Conservation (phyloP, 2,888 invertebrate genomes). For the Latheticus oryzae region DNA sequence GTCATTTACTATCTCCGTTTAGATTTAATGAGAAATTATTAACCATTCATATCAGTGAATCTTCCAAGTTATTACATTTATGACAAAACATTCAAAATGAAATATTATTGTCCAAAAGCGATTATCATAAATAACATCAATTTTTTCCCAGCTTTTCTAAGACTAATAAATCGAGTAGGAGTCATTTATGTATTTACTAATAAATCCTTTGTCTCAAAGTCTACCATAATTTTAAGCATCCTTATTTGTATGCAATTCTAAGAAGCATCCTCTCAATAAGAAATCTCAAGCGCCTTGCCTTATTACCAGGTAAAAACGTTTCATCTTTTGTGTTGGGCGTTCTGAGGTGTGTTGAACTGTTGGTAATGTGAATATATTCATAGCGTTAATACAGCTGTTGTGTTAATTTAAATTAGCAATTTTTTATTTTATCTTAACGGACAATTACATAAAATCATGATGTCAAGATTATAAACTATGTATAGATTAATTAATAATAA, state of each 20-base stretch:
- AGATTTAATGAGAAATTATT: slow-evolving; percentile 8
- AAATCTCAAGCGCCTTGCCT: slow-evolving; percentile 36
- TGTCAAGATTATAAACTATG: too few species aligned
- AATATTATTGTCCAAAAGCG: too few species aligned
- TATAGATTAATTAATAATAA: too few species aligned
- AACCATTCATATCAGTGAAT: too few species aligned
- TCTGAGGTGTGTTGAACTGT: slow-evolving; percentile 42
- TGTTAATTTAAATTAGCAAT: too few species aligned
- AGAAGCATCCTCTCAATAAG: slow-evolving; percentile 37
- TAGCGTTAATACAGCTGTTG: slow-evolving; percentile 24
- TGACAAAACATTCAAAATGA: too few species aligned
- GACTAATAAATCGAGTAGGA: slow-evolving; percentile 27
- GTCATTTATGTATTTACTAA: slow-evolving; percentile 26
- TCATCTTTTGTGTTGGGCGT: slow-evolving; percentile 38
- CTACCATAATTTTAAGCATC: slow-evolving; percentile 33
- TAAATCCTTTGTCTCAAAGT: slow-evolving; percentile 35
- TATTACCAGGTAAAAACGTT: slow-evolving; percentile 39
- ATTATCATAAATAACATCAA: too few species aligned
- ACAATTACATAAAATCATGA: too few species aligned
- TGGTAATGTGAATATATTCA: slow-evolving; percentile 34
- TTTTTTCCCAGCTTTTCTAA: too few species aligned
- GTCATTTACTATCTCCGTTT: slow-evolving; percentile 8
- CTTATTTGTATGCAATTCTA: slow-evolving; percentile 38
- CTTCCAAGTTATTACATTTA: too few species aligned
- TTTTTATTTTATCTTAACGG: too few species aligned